A percentile compares a stretch with the other conserved stretches of the same genome.
phyloP scores from a whole-genome alignment of 2,797 vertebrate species.

The Hozukius guyotensis region DNA sequence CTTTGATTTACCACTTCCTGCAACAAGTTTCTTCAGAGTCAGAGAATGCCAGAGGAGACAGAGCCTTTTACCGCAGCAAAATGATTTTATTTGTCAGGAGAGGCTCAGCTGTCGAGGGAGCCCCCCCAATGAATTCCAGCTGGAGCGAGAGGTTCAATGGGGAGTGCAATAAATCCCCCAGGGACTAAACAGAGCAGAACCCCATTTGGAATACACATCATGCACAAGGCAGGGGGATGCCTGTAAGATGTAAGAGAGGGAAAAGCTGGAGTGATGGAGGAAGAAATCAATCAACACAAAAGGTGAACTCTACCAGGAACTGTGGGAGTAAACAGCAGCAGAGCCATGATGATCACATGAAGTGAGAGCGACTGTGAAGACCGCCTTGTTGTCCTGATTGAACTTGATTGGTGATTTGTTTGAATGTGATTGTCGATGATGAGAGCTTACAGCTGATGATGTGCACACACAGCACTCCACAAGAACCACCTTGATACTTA shows the following conservation, averaged over 20 bases:
- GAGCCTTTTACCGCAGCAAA: background rate
- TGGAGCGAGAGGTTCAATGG: background rate
- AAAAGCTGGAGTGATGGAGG: background rate
- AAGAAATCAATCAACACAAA: slow-evolving; percentile 19
- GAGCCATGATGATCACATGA: background rate
- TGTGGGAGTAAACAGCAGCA: background rate
- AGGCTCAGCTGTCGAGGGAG: background rate
- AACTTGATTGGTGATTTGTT: slow-evolving; percentile 33
- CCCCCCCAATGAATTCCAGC: slow-evolving; percentile 8
- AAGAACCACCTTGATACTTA: background rate
- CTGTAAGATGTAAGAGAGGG: background rate
- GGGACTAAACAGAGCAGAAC: background rate
- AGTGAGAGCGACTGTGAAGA: background rate
- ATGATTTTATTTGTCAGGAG: slow-evolving; percentile 10
- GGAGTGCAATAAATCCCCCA: slow-evolving; percentile 3
- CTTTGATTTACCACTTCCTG: slow-evolving; percentile 13
- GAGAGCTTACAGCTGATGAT: slow-evolving; percentile 25
- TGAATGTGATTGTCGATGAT: slow-evolving; percentile 34
- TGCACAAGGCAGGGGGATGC: background rate
- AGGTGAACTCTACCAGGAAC: background rate
- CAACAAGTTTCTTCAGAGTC: background rate
- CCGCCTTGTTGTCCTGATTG: slow-evolving; percentile 14
- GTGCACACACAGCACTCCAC: background rate
- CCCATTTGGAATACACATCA: slow-evolving; percentile 7
- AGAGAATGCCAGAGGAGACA: background rate